A percentile compares a stretch with the other conserved stretches of the same genome.
These are phyloP conservation scores for Rhabdomys dilectus DNA, from an alignment of 2,113 vertebrate genomes.

Conservation along the genomic window DNA sequence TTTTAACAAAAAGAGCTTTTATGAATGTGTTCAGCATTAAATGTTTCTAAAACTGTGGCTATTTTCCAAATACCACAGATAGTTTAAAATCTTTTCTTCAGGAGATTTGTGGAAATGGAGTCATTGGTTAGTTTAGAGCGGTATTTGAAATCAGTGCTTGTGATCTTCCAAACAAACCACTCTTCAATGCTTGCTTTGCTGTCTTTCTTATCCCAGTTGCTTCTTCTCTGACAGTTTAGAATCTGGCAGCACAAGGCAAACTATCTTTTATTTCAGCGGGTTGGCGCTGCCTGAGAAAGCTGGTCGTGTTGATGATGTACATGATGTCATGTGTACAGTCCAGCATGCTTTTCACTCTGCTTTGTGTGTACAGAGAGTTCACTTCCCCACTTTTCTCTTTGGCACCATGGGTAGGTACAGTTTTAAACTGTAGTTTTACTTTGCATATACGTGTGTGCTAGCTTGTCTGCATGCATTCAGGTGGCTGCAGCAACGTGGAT, in stretches of 20 bases:
- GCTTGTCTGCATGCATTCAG: not conserved
- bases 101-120: not conserved
- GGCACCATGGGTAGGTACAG: not conserved
- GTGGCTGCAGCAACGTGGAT: not conserved
- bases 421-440: not conserved
- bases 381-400: not conserved
- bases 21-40: conserved; percentile 34
- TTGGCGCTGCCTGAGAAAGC: not conserved
- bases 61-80: conserved; percentile 69
- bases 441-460: not conserved
- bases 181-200: not conserved
- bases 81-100: conserved; percentile 47
- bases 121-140: conserved; percentile 29
- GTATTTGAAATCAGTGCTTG: conserved; percentile 5
- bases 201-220: not conserved
- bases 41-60: conserved; percentile 59
- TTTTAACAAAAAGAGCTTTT: conserved; percentile 51
- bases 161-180: not conserved
- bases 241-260: conserved; percentile 45
- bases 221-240: conserved; percentile 29
- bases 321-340: not conserved
- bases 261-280: conserved; percentile 21
- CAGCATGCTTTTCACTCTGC: not conserved
- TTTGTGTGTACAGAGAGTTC: not conserved
- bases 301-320: not conserved